Conservation (phyloP, 2,113 vertebrate species). For the Nyctibius bracteatus region DNA sequence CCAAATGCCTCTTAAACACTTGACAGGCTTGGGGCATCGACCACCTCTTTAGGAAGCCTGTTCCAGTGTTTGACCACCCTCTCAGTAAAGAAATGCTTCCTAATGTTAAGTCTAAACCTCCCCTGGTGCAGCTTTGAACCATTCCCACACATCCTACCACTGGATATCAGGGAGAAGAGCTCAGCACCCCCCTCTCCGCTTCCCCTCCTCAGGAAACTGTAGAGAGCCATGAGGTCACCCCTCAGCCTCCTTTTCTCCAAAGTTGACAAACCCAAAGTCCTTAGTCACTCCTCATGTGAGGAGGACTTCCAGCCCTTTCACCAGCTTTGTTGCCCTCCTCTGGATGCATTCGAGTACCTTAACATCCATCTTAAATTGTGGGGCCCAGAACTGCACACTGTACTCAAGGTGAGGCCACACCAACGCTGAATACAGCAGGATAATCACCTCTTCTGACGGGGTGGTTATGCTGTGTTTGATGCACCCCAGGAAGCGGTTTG, state of each 20-base stretch:
- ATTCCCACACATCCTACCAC: background rate
- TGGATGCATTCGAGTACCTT: background rate
- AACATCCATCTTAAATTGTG: background rate
- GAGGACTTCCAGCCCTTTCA: background rate
- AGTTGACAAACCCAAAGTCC: background rate
- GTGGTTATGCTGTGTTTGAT: background rate
- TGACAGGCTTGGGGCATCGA: too few relatives aligned
- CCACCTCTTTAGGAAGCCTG: too few relatives aligned
- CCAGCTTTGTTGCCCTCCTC: background rate
- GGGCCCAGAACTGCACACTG: background rate
- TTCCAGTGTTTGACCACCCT: too few relatives aligned
- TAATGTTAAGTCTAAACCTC: too few relatives aligned
- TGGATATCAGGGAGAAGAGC: background rate
- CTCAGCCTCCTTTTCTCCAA: background rate
- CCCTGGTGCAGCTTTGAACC: background rate
- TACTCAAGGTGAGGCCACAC: too few relatives aligned
- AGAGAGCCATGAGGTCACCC: background rate
- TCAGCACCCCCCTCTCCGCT: background rate
- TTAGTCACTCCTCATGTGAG: background rate
- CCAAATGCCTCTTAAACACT: too few relatives aligned
- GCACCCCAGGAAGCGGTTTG: background rate
- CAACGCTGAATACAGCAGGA: too few relatives aligned
- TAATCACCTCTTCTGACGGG: fast-evolving
- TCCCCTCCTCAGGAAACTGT: background rate
- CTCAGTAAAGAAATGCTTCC: too few relatives aligned